Percentiles rank a stretch among this genome's conserved stretches.
Evolutionary conservation across 1,140 invertebrate genomes (phyloP).

Genomic region (Atta cephalotes): DNA sequence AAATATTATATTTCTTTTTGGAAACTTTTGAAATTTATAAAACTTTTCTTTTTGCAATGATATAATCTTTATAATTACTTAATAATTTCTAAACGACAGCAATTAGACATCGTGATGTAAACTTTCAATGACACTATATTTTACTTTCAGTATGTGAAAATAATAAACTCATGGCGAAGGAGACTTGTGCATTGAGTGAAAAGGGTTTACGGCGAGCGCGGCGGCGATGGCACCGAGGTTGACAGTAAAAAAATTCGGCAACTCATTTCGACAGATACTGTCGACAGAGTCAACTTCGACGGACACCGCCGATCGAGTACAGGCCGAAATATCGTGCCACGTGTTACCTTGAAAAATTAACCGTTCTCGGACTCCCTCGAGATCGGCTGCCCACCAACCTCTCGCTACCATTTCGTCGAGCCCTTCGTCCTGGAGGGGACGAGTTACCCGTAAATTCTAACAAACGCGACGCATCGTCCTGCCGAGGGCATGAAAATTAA

Average conservation of each 20-base stretch:
- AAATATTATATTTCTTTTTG: no score
- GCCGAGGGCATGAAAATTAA: constrained; percentile 81
- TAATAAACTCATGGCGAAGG: background rate
- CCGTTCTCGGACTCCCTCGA: constrained; percentile 64
- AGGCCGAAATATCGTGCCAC: constrained; percentile 71
- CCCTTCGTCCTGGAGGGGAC: constrained; percentile 52
- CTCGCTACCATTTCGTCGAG: constrained; percentile 10
- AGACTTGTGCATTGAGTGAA: background rate
- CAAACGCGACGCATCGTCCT: constrained; percentile 78
- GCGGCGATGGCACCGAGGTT: background rate
- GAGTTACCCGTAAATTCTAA: constrained; percentile 80
- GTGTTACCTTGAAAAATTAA: constrained; percentile 81
- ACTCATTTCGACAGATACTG: constrained; percentile 47
- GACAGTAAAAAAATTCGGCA: constrained; percentile 46
- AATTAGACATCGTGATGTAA: background rate
- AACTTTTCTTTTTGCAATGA: background rate
- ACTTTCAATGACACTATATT: background rate
- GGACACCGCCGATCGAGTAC: constrained; percentile 31
- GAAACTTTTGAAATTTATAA: background rate
- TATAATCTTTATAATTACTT: background rate
- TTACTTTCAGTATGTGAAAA: background rate
- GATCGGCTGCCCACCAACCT: constrained; percentile 24
- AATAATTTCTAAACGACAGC: background rate
- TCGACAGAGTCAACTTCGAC: constrained; percentile 48
- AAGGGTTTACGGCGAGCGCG: background rate